Evolutionary conservation across 2,113 vertebrate species (phyloP).

Genomic region (Mionectes macconnelli): DNA sequence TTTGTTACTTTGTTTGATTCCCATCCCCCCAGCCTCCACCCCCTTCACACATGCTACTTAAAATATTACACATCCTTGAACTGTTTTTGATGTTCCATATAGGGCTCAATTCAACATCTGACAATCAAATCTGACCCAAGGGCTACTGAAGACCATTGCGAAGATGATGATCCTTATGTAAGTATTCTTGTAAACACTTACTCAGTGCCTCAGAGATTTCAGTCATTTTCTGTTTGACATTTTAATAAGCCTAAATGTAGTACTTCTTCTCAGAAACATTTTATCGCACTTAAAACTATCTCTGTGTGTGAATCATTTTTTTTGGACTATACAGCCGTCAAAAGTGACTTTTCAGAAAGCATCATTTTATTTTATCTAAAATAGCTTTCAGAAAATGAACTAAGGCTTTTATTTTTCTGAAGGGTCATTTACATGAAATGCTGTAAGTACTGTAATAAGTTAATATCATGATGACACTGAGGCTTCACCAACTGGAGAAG

Average conservation of each 20-base stretch:
- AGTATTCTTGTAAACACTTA: constrained; percentile 54
- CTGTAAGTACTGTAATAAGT: not conserved
- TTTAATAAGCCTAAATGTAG: not conserved
- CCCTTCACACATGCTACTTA: not conserved
- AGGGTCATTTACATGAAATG: not conserved
- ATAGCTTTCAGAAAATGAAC: not conserved
- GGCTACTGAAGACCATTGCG: constrained; percentile 85
- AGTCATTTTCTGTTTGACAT: not conserved
- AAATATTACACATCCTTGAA: not conserved
- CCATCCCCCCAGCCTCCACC: accelerated
- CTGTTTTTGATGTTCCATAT: not conserved
- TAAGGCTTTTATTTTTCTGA: not conserved
- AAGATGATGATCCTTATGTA: constrained; percentile 91
- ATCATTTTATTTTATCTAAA: not conserved
- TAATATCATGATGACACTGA: not conserved
- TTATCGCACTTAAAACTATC: not conserved
- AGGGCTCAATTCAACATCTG: constrained; percentile 95
- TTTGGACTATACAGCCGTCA: not conserved
- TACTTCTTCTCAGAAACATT: not conserved
- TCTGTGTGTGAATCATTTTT: accelerated
- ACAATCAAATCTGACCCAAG: constrained; percentile 81
- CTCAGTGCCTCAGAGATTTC: not conserved
- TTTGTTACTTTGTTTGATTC: not conserved
- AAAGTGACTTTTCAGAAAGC: not conserved
- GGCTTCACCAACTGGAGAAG: not conserved